Conservation (phyloP, 2,888 invertebrate genomes). For the Dorcus hopei region DNA sequence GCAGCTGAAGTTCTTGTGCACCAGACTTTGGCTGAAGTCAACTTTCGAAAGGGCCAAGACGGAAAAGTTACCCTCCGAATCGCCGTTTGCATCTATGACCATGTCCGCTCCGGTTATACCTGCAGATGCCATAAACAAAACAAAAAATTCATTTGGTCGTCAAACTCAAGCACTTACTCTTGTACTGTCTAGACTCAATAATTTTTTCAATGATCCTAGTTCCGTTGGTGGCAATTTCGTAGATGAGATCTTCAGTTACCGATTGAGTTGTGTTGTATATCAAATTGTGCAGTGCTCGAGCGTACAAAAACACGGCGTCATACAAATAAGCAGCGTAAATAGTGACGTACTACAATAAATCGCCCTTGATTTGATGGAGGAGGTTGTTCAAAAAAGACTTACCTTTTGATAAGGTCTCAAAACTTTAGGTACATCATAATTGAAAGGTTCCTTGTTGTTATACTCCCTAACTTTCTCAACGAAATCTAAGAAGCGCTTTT, state of each 20-base stretch:
- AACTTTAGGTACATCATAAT: conserved; percentile 64
- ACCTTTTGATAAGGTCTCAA: conserved; percentile 44
- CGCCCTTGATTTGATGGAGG: conserved; percentile 8
- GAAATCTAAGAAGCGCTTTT: conserved; percentile 68
- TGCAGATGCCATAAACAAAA: conserved; percentile 41
- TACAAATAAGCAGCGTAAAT: conserved; percentile 93
- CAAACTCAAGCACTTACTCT: conserved; percentile 63
- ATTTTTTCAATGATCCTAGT: conserved; percentile 83
- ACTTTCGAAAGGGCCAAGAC: conserved; percentile 73
- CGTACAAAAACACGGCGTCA: conserved; percentile 91
- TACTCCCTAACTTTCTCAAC: conserved; percentile 75
- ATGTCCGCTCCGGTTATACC: conserved; percentile 94
- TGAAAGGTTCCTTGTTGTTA: conserved; percentile 77
- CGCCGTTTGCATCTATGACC: conserved; percentile 86
- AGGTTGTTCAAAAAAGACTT: not conserved
- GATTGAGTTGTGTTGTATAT: conserved; percentile 56
- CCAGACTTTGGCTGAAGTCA: conserved; percentile 41
- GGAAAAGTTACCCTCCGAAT: conserved; percentile 97
- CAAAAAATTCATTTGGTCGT: not conserved
- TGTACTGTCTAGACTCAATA: conserved; percentile 78
- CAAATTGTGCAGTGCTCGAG: conserved; percentile 76
- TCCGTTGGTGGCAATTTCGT: conserved; percentile 77
- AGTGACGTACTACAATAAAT: conserved; percentile 70
- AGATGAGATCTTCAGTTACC: conserved; percentile 59
- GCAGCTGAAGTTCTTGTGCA: conserved; percentile 62